Evolutionary conservation across 2,113 vertebrate species (phyloP).

Genomic region (Phalacrocorax brasilianus): DNA sequence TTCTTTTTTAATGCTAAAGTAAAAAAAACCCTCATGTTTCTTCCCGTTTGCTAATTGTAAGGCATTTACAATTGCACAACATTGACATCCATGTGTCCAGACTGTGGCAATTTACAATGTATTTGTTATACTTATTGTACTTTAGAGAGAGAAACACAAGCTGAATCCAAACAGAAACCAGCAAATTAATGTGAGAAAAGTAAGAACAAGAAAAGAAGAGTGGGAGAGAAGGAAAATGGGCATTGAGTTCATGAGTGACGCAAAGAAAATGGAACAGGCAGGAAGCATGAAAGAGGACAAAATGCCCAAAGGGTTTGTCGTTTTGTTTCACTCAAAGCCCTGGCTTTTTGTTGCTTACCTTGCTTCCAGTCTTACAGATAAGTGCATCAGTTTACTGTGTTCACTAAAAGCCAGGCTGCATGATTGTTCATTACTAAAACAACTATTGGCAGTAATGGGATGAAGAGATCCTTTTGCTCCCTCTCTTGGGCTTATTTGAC

Average conservation of each 20-base stretch:
- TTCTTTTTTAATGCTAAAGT: background rate
- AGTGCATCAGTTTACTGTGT: slow-evolving; percentile 17
- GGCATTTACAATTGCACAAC: background rate
- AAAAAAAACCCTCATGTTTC: background rate
- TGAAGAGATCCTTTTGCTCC: slow-evolving; percentile 3
- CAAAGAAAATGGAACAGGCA: slow-evolving; percentile 74
- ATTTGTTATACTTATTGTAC: slow-evolving; percentile 70
- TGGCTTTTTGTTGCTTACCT: slow-evolving; percentile 59
- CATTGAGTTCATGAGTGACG: slow-evolving; percentile 83
- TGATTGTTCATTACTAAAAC: slow-evolving; percentile 61
- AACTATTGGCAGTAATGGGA: background rate
- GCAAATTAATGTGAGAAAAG: slow-evolving; percentile 80
- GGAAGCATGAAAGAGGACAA: slow-evolving; percentile 74
- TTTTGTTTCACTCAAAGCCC: slow-evolving; percentile 62
- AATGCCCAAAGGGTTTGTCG: slow-evolving; percentile 77
- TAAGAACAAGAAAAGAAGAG: slow-evolving; percentile 81
- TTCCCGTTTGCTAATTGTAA: background rate
- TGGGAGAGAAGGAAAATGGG: slow-evolving; percentile 85
- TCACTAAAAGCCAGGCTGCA: slow-evolving; percentile 40
- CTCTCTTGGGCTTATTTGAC: slow-evolving; percentile 44
- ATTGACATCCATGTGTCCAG: background rate
- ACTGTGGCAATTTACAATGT: background rate
- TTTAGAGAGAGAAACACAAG: slow-evolving; percentile 82
- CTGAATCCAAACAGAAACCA: slow-evolving; percentile 78
- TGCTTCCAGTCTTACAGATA: slow-evolving; percentile 64